Percentiles rank a stretch among this genome's conserved stretches.
These are phyloP conservation scores for Podocnemis expansa DNA, from an alignment of 2,113 vertebrate species.

Conservation along the genomic window DNA sequence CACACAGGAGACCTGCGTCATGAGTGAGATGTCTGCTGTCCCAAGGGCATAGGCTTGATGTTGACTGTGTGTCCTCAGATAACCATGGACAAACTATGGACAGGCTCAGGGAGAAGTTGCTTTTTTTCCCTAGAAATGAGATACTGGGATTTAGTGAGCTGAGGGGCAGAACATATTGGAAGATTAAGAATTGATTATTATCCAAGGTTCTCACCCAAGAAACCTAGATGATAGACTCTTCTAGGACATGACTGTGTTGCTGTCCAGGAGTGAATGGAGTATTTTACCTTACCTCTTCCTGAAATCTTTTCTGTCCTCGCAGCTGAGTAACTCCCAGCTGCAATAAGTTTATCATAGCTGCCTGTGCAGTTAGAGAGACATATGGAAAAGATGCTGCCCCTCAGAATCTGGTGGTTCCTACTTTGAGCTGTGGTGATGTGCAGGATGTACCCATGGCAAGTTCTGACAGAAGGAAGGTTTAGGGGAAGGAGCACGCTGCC, in stretches of 20 bases:
- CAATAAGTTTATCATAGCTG: background rate
- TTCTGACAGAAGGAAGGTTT: too few relatives aligned
- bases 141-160: background rate
- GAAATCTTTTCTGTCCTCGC: background rate
- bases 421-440: background rate
- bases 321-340: background rate
- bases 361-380: background rate
- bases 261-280: background rate
- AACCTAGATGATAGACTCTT: background rate
- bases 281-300: background rate
- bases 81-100: background rate
- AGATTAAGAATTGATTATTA: too few relatives aligned
- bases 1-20: background rate
- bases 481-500: too few relatives aligned
- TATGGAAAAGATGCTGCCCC: background rate
- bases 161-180: background rate
- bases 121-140: background rate
- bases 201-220: constrained; percentile 4
- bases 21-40: background rate
- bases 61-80: background rate
- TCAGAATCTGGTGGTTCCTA: background rate
- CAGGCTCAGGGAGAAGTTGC: background rate
- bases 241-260: background rate
- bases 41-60: background rate
- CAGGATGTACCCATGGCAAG: too few relatives aligned